Evolutionary conservation across 2,888 invertebrate genomes (phyloP).

Genomic region (Stegana nigrithorax): DNA sequence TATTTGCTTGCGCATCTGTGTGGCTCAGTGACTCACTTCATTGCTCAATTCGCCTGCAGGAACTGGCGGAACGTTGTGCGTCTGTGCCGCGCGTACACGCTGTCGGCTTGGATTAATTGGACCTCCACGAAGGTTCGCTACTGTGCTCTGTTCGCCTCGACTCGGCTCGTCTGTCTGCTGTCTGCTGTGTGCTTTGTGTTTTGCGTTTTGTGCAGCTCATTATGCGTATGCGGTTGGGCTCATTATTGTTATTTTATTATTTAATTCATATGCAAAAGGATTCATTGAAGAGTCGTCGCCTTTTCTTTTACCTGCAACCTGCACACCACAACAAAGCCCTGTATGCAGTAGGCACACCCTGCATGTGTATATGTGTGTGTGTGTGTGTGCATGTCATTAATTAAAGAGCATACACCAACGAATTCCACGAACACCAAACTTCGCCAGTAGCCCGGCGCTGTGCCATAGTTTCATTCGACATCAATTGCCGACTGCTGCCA

Average conservation of each 20-base stretch:
- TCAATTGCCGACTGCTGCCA: background rate
- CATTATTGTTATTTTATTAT: conserved; percentile 38
- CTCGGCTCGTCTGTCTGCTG: no score
- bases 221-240: conserved; percentile 29
- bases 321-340: background rate
- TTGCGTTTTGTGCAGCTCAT: conserved; percentile 53
- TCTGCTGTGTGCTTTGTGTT: no score
- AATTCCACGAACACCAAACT: conserved; percentile 4
- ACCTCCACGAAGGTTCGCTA: conserved; percentile 48
- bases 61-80: background rate
- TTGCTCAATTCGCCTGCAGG: background rate
- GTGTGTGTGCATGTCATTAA: conserved; percentile 5
- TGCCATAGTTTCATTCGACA: no score
- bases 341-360: no score
- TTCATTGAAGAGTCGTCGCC: conserved; percentile 20
- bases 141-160: no score
- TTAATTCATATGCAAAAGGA: no score
- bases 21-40: conserved; percentile 19
- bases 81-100: background rate
- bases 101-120: conserved; percentile 51
- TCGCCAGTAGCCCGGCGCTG: background rate
- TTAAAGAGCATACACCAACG: background rate
- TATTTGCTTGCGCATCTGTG: conserved; percentile 60
- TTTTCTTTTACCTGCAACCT: background rate
- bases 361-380: background rate